Conservation (phyloP, 2,113 vertebrate genomes). For the Herpailurus yagouaroundi region DNA sequence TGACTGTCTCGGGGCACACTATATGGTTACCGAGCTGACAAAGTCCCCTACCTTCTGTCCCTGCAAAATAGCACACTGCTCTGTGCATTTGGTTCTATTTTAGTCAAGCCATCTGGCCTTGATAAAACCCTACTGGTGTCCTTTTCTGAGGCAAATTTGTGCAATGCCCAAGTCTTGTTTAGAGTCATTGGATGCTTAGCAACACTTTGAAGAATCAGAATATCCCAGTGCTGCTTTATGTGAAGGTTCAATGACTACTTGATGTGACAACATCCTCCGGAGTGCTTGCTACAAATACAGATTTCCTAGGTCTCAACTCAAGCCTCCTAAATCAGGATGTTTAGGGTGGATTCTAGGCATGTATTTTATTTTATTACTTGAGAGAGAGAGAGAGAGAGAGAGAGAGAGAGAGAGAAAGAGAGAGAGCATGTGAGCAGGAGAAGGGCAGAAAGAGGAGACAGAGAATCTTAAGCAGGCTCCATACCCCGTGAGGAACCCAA, state of each 20-base stretch:
- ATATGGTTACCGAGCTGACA: background rate
- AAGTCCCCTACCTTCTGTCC: background rate
- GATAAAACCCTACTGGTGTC: background rate
- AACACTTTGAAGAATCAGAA: background rate
- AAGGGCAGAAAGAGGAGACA: too few species aligned
- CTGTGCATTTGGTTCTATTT: background rate
- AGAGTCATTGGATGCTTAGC: background rate
- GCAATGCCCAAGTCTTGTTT: background rate
- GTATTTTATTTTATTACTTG: too few species aligned
- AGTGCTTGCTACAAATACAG: background rate
- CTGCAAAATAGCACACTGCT: background rate
- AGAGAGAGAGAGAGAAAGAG: too few species aligned
- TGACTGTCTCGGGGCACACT: background rate
- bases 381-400: too few species aligned
- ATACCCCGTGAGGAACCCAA: too few species aligned
- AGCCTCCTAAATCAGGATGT: background rate
- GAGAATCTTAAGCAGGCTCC: too few species aligned
- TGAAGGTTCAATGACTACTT: background rate
- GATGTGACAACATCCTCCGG: background rate
- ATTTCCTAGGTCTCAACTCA: background rate
- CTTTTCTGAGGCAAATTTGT: background rate
- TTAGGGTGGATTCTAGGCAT: background rate
- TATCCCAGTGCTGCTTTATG: background rate
- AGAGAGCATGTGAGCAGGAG: too few species aligned
- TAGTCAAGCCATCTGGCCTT: constrained; percentile 27